Evolutionary conservation across 2,888 invertebrate genomes (phyloP).

Genomic region (Catonia carolina): DNA sequence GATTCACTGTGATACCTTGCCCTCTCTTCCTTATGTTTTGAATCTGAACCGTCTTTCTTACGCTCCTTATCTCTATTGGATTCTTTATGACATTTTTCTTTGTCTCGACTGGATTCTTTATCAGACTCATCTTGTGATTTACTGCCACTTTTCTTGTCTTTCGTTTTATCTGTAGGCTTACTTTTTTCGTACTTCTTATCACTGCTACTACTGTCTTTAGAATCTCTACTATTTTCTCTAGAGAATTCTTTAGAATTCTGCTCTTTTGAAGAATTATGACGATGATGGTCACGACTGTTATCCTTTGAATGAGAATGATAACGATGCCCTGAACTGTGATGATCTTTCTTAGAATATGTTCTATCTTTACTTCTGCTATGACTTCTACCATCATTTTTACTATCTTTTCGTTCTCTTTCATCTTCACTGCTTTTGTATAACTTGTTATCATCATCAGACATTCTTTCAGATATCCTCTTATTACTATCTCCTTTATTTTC

Average conservation of each 20-base stretch:
- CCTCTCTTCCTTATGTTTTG: not conserved
- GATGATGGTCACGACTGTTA: too few species aligned
- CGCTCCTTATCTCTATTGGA: conserved; percentile 4
- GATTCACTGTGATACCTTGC: not conserved
- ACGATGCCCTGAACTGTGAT: not conserved
- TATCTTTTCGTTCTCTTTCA: conserved; percentile 4
- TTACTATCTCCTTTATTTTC: too few species aligned
- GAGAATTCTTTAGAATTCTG: too few species aligned
- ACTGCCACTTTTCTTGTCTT: not conserved
- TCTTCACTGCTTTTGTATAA: conserved; percentile 13
- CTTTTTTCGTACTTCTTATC: not conserved
- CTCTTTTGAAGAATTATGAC: too few species aligned
- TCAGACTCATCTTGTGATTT: conserved; percentile 2
- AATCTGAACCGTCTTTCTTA: not conserved
- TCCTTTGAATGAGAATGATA: too few species aligned
- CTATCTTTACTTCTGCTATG: conserved; percentile 13
- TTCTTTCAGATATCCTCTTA: too few species aligned
- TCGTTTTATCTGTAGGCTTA: not conserved
- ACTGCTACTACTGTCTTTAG: not conserved
- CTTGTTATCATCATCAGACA: conserved; percentile 37
- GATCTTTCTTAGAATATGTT: conserved; percentile 17
- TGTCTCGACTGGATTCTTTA: conserved; percentile 4
- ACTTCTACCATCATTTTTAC: conserved; percentile 1
- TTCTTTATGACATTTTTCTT: conserved; percentile 6
- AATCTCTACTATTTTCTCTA: too few species aligned